Base-by-base conservation (phyloP, 1,140 invertebrate genomes). In the Cotesia glomerata region DNA sequence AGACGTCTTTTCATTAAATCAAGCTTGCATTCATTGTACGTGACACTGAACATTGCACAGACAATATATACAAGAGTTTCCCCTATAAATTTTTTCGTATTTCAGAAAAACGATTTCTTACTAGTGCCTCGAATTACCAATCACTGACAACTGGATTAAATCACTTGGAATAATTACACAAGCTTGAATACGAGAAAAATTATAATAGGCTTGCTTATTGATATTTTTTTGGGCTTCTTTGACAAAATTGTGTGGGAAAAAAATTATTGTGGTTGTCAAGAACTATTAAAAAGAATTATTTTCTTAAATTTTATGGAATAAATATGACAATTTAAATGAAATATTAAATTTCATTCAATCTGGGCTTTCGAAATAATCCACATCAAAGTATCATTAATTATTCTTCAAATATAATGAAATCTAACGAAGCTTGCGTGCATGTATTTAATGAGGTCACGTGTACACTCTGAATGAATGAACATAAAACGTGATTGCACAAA, bases 111-210 rank as follows among this genome's bases (percentile, higher is more conserved):
- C 51, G 56, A 61, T 45, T 59, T 65, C 69, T 68, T 68, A 64
- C 72, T 64, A 80, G 79, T 78, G 77, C 68, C 73, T 72, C 72
- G 77, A 72, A 80, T 78, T 78, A 78, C 77, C 77, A 77, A 80
- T 80, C 78, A 76, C 73, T 76, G 77, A 71, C 77, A 79, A 80
- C 79, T 80, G 79, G 62, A 72, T 65, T 73, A 71, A 80, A 80
- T 80, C 73, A 78, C 49, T 71, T 58, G 78, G 79, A 80, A 80
- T 80, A 80, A 80, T 71, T 73, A 77, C 56, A 58, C 59, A 51
- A 58, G 63, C 14, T 14, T 68, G 49, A 7, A 16, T 52, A 45
- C 66, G 56, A 62, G 32, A 18, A 32, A 14, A n/a, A 54, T 54
- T 16, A 54, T 54, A 16, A 14, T 58, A 58, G 14, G 18, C 8